Conservation (phyloP, 2,888 invertebrate genomes). For the Lasioglossum oenotherae region DNA sequence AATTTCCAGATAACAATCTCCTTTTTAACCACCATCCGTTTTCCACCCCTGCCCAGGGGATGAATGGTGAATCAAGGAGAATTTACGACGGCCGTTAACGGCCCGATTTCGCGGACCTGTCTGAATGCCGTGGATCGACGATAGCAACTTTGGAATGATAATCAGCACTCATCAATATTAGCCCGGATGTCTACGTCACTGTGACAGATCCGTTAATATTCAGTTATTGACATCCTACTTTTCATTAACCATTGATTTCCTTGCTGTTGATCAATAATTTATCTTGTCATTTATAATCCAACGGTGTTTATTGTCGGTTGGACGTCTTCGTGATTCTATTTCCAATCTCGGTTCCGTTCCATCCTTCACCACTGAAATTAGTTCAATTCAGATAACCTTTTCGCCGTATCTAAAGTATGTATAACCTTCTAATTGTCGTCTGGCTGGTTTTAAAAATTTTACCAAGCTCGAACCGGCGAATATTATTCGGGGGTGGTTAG, state of each 20-base stretch:
- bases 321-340: background rate
- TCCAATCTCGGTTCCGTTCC: background rate
- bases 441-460: background rate
- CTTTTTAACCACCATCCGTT: background rate
- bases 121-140: background rate
- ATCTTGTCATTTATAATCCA: background rate
- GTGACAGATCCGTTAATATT: background rate
- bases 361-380: background rate
- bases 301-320: background rate
- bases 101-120: constrained; percentile 12
- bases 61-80: constrained; percentile 16
- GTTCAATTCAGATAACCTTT: too few species aligned
- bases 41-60: background rate
- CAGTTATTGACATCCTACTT: background rate
- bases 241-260: background rate
- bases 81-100: constrained; percentile 46
- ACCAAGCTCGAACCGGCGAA: background rate
- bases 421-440: too few species aligned
- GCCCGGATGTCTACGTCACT: background rate
- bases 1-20: background rate
- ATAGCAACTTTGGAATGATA: constrained; percentile 15
- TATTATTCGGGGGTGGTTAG: background rate
- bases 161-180: constrained; percentile 38
- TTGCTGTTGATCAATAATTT: background rate
- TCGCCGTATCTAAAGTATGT: background rate